phyloP scores from a whole-genome alignment of 2,888 invertebrate genomes.

The Thelaira solivaga region DNA sequence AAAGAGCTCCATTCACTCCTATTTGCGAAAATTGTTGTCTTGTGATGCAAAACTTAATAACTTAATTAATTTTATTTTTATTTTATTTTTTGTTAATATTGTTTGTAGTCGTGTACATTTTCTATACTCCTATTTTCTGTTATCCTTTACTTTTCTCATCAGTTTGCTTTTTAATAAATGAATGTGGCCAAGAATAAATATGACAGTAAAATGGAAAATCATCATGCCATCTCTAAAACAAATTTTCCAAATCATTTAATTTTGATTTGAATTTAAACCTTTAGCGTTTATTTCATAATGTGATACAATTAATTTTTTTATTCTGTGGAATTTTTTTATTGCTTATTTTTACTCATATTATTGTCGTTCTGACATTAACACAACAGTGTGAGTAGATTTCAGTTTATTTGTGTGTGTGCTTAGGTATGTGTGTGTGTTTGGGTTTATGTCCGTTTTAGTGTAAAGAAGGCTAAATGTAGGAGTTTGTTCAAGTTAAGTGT shows the following conservation, averaged over 20 bases:
- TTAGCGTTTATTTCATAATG: conserved; percentile 50
- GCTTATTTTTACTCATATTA: background rate
- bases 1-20: too few species aligned
- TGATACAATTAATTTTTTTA: conserved; percentile 36
- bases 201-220: background rate
- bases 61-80: too few species aligned
- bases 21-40: too few species aligned
- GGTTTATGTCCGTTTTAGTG: conserved; percentile 3
- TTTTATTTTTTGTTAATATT: conserved; percentile 4
- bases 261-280: conserved; percentile 68
- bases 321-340: background rate
- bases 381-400: background rate
- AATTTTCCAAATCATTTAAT: conserved; percentile 70
- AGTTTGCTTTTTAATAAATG: background rate
- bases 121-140: background rate
- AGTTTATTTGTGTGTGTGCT: too few species aligned
- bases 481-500: conserved; percentile 61
- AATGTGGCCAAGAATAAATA: background rate
- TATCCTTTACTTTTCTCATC: background rate
- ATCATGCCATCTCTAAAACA: conserved; percentile 50
- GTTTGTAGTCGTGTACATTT: background rate
- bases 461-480: conserved; percentile 57
- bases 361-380: background rate
- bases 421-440: background rate
- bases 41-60: too few species aligned